Percentiles rank a stretch among this genome's conserved stretches.
Evolutionary conservation across 2,113 vertebrate species (phyloP).

Genomic region (Anseranas semipalmata): DNA sequence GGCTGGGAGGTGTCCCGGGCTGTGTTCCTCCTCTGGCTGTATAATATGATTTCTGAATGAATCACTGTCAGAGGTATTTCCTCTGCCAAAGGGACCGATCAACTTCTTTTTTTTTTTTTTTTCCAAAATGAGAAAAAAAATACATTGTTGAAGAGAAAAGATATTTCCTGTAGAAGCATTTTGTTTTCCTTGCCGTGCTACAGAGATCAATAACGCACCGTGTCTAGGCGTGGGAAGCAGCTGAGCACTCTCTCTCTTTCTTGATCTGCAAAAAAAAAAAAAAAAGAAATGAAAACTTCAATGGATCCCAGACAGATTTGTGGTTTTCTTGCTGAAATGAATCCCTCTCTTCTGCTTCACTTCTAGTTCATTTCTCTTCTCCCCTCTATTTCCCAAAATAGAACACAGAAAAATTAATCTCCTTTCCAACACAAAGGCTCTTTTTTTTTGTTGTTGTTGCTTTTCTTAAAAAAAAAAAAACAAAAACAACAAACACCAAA

Average conservation of each 20-base stretch:
- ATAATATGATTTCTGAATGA: not conserved
- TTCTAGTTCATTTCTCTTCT: not conserved
- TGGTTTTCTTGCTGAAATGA: not conserved
- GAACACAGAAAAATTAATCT: not conserved
- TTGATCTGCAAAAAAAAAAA: not conserved
- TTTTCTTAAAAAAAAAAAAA: not conserved
- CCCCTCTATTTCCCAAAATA: not conserved
- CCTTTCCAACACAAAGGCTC: not conserved
- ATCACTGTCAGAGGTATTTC: fast-evolving
- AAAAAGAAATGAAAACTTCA: not conserved
- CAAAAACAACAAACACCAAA: not conserved
- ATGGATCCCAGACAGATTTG: not conserved
- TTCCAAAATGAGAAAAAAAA: not conserved
- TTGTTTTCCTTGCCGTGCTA: not conserved
- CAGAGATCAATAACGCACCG: not conserved
- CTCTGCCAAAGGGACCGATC: not conserved
- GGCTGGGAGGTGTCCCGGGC: fast-evolving
- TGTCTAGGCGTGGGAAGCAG: not conserved
- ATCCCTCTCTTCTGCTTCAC: not conserved
- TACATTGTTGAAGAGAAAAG: not conserved
- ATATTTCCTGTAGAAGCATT: not conserved
- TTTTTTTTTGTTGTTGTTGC: not conserved
- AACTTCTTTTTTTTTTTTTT: not conserved
- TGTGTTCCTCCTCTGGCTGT: not conserved
- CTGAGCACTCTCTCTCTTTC: not conserved